Conservation (phyloP, 2,888 invertebrate genomes). For the Tipula confusa region DNA sequence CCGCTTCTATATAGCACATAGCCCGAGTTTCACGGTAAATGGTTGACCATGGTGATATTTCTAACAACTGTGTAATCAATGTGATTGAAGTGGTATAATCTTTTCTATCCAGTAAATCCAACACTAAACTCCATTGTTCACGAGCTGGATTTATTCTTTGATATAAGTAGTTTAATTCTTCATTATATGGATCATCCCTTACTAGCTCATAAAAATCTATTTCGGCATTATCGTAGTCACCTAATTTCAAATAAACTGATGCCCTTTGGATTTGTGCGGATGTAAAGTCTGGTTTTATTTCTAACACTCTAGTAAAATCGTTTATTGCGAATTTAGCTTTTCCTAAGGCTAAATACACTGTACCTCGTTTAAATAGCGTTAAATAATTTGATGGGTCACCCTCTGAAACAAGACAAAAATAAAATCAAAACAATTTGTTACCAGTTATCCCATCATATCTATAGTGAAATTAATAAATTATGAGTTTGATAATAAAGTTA, state of each 20-base stretch:
- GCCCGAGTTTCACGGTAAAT: constrained; percentile 79
- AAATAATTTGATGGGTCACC: constrained; percentile 94
- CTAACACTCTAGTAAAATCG: constrained; percentile 88
- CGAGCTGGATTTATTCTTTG: constrained; percentile 60
- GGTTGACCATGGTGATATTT: constrained; percentile 86
- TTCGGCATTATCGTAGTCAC: constrained; percentile 75
- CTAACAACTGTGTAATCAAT: constrained; percentile 63
- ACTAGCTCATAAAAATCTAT: constrained; percentile 81
- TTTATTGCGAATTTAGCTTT: constrained; percentile 92
- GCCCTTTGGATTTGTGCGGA: constrained; percentile 82
- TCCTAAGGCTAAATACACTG: constrained; percentile 91
- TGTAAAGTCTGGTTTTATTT: constrained; percentile 91
- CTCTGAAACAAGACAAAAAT: constrained; percentile 59
- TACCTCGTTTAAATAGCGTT: constrained; percentile 92
- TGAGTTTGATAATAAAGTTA: not conserved
- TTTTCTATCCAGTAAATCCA: constrained; percentile 58
- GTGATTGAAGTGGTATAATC: constrained; percentile 59
- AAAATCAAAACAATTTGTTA: too few relatives aligned
- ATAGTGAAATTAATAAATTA: not conserved
- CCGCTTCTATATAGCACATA: constrained; percentile 72
- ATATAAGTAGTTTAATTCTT: constrained; percentile 68
- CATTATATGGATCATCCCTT: constrained; percentile 70
- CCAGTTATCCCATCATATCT: not conserved
- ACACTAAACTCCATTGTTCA: constrained; percentile 60
- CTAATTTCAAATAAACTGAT: constrained; percentile 84